Conservation (phyloP, 2,797 vertebrate genomes). For the Denticeps clupeoides region DNA sequence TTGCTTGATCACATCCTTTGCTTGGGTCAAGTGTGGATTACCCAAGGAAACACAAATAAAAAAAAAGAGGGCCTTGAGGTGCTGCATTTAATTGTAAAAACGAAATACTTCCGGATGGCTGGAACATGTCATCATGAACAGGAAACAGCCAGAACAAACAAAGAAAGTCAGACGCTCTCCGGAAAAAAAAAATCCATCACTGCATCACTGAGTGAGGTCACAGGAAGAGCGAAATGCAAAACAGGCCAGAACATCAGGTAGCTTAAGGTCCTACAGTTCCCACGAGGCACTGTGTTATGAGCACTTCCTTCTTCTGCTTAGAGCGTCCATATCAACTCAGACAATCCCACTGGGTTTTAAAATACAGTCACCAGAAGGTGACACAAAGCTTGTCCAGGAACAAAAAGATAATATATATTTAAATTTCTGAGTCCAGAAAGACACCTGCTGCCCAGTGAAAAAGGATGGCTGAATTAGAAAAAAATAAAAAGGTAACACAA, state of each 20-base stretch:
- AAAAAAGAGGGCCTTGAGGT: slow-evolving; percentile 10
- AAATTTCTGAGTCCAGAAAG: slow-evolving; percentile 10
- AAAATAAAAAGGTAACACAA: background rate
- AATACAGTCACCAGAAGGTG: background rate
- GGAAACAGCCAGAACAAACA: too few relatives aligned
- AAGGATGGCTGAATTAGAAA: background rate
- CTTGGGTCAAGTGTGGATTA: slow-evolving; percentile 37
- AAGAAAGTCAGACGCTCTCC: too few relatives aligned
- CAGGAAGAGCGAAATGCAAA: slow-evolving; percentile 10
- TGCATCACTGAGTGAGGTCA: slow-evolving; percentile 1
- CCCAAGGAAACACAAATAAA: slow-evolving; percentile 9
- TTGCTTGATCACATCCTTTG: slow-evolving; percentile 20
- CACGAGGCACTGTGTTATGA: slow-evolving; percentile 1
- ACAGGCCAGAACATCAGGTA: slow-evolving; percentile 25
- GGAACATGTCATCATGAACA: slow-evolving; percentile 11
- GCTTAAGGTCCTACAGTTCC: slow-evolving; percentile 18
- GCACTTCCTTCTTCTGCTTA: slow-evolving; percentile 3
- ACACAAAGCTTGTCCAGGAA: background rate
- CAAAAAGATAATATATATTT: slow-evolving; percentile 14
- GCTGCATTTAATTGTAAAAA: too few relatives aligned
- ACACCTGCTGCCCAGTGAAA: slow-evolving; percentile 17
- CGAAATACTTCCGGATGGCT: too few relatives aligned
- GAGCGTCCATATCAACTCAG: background rate
- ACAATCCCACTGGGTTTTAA: background rate
- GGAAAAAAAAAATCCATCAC: slow-evolving; percentile 7